These are phyloP conservation scores for Halesus radiatus DNA, from an alignment of 1,140 invertebrate genomes.

Conservation along the genomic window DNA sequence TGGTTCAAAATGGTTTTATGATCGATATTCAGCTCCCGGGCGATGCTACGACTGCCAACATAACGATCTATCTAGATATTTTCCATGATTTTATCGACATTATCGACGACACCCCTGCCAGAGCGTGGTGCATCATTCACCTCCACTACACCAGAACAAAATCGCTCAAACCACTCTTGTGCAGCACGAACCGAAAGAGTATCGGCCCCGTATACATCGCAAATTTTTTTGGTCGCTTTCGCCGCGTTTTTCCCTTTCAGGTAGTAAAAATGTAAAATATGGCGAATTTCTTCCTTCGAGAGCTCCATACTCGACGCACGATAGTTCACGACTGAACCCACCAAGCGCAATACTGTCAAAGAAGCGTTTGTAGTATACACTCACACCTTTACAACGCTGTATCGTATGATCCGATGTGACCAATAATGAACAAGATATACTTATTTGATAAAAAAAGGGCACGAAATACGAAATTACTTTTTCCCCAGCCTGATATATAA, in stretches of 20 bases:
- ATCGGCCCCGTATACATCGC: conserved; percentile 19
- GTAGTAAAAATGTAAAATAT: conserved; percentile 19
- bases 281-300: conserved; percentile 31
- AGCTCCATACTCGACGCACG: conserved; percentile 4
- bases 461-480: too few relatives aligned
- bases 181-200: conserved; percentile 18
- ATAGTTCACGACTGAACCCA: conserved; percentile 49
- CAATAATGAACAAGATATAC: conserved; percentile 9
- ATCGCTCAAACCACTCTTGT: conserved; percentile 8
- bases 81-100: conserved; percentile 16
- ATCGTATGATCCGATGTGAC: conserved; percentile 2
- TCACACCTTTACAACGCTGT: neutral
- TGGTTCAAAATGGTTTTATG: conserved; percentile 12
- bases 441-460: conserved; percentile 35
- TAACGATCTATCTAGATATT: neutral
- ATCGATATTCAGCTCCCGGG: conserved; percentile 20
- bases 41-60: conserved; percentile 11
- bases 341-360: conserved; percentile 49
- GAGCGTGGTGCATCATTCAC: conserved; percentile 25
- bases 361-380: conserved; percentile 12
- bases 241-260: conserved; percentile 8
- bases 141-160: conserved; percentile 21
- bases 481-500: too few relatives aligned
- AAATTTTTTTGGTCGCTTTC: conserved; percentile 12
- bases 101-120: conserved; percentile 10